Evolutionary conservation across 2,888 invertebrate genomes (phyloP), one percentile per base, ranked within the genome.

Genomic region (Saturnia pavonia): DNA sequence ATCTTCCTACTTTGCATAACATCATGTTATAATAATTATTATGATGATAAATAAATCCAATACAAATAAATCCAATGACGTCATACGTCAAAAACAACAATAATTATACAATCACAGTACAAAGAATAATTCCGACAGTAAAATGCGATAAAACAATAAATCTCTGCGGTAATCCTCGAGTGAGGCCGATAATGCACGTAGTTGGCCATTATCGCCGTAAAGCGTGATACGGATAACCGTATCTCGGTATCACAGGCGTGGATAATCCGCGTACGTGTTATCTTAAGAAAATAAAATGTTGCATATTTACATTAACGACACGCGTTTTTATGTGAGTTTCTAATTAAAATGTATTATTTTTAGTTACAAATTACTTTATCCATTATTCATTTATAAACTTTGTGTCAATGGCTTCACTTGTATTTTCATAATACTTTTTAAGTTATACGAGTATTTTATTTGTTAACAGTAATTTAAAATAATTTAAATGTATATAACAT

Each of bases 141-240:
- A 75, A 78, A 72, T 70, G 77, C 83, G 90, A 89, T 90, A 88
- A 81, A 84, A 85, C 77, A 84, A 86, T 85, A 90, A 92, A 92
- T 92, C 92, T 90, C 86, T 85, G 86, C 80, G 76, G 78, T 82
- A 84, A 90, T 89, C 86, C 86, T 75, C 80, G 77, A 82, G 81
- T 83, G 75, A 83, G 75, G 75, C 74, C 80, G 88, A 89, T 91
- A 91, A 84, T 80, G 77, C 84, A 82, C 84, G 84, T 88, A 85
- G 83, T 82, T 78, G 77, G 74, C 82, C 82, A 78, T 82, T 85
- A 87, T 85, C 85, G 77, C 67, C 63, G 67, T 63, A 71, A 72
- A 65, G 22, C 65, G 65, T 40, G 57, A 69, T 68, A 74, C 48
- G 68, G 74, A 71, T 78, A 80, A 78, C 78, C 80, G 73, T 79